These are phyloP conservation scores for Tachycineta bicolor DNA, from an alignment of 2,113 vertebrate genomes.

Conservation along the genomic window DNA sequence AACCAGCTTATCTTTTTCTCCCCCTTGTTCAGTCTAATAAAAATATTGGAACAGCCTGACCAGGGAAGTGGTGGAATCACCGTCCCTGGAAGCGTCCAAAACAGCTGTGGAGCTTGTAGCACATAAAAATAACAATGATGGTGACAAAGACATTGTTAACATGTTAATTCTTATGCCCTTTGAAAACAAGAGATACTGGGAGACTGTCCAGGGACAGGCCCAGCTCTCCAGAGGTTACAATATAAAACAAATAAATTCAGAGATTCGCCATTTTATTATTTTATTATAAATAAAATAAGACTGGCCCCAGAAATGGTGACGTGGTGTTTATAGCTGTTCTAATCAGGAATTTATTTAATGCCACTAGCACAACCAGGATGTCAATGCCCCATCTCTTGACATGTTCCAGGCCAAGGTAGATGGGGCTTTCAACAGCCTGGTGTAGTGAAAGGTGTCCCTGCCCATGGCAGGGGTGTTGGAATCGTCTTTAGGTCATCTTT, in stretches of 20 bases:
- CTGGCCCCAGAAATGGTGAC: neutral
- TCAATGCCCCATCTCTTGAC: neutral
- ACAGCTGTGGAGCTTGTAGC: neutral
- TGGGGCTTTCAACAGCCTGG: neutral
- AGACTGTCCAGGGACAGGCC: neutral
- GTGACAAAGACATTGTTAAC: neutral
- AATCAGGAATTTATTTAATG: neutral
- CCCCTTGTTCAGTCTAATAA: neutral
- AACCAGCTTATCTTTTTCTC: neutral
- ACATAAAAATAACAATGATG: neutral
- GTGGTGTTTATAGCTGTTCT: neutral
- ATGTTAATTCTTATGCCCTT: neutral
- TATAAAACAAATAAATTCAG: neutral
- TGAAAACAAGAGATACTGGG: neutral
- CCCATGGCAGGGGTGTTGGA: fast-evolving
- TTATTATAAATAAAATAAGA: neutral
- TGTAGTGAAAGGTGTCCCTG: neutral
- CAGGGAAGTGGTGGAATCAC: neutral
- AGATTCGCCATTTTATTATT: neutral
- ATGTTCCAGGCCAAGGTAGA: neutral
- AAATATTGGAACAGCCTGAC: neutral
- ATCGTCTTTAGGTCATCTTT: neutral
- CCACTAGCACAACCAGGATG: neutral
- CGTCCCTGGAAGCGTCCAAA: neutral
- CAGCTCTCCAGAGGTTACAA: neutral